A percentile compares a stretch with the other conserved stretches of the same genome.
These are phyloP conservation scores for Candoia aspera DNA, from an alignment of 2,113 vertebrate genomes.

Conservation along the genomic window DNA sequence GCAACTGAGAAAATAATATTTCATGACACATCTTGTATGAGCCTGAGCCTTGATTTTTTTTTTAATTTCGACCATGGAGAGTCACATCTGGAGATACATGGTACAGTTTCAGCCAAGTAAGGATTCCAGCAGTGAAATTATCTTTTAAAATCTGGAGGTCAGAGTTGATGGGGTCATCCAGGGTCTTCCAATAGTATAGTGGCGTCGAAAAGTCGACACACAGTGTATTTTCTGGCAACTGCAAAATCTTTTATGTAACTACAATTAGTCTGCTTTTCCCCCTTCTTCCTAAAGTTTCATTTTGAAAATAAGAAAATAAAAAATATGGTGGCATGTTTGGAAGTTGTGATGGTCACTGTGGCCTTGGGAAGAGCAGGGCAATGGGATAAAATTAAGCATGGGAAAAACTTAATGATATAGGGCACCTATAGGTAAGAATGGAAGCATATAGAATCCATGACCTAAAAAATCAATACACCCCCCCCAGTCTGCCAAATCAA, in stretches of 20 bases:
- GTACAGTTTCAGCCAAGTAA: not conserved
- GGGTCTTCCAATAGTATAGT: not conserved
- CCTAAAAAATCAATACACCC: not conserved
- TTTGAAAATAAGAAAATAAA: not conserved
- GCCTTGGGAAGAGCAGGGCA: not conserved
- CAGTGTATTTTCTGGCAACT: not conserved
- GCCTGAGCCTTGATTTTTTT: not conserved
- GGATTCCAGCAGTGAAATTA: not conserved
- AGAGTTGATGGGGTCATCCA: not conserved
- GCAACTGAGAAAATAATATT: not conserved
- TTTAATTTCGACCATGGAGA: not conserved
- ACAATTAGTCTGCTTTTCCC: not conserved
- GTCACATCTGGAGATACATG: not conserved
- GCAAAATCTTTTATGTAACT: not conserved
- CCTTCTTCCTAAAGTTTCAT: not conserved
- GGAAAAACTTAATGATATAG: not conserved
- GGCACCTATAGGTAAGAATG: not conserved
- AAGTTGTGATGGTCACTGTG: not conserved
- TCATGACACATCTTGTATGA: constrained; percentile 6
- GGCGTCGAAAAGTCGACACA: not conserved
- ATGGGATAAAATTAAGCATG: not conserved
- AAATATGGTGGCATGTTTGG: not conserved
- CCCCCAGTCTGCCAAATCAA: not conserved
- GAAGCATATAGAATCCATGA: not conserved
- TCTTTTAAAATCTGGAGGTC: not conserved